These are phyloP conservation scores for Sitta europaea DNA, from an alignment of 2,113 vertebrate species.

Conservation along the genomic window DNA sequence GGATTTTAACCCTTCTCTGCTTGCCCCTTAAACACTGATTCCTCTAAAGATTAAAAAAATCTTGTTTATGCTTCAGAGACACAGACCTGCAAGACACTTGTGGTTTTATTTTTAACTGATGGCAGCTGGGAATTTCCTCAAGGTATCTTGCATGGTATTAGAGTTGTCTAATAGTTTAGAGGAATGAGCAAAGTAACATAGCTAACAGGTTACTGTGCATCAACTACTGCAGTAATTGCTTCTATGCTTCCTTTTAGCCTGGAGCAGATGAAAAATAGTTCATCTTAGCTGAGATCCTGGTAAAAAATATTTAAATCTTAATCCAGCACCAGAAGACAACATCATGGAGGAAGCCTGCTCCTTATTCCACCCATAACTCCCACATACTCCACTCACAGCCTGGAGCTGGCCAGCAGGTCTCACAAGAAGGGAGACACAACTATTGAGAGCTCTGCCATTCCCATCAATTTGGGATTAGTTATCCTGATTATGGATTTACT, in stretches of 20 bases:
- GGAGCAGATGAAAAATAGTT: neutral
- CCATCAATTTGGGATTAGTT: neutral
- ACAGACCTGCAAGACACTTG: neutral
- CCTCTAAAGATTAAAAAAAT: neutral
- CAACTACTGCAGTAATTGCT: neutral
- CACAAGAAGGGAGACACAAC: neutral
- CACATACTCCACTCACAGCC: neutral
- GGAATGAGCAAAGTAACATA: neutral
- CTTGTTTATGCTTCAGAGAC: neutral
- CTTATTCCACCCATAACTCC: neutral
- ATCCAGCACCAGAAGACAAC: neutral
- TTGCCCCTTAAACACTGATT: neutral
- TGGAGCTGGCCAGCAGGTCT: neutral
- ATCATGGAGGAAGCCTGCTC: neutral
- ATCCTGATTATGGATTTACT: neutral
- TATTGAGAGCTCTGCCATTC: neutral
- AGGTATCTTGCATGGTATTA: neutral
- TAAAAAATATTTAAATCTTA: neutral
- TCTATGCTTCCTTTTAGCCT: neutral
- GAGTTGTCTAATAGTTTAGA: neutral
- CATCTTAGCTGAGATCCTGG: neutral
- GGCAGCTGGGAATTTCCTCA: neutral
- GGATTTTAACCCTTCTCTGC: neutral
- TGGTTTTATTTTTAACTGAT: neutral
- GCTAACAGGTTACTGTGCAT: neutral